A percentile compares a stretch with the other conserved stretches of the same genome.
These are phyloP conservation scores for Dasysyrphus albostriatus DNA, from an alignment of 2,888 invertebrate genomes.

Conservation along the genomic window DNA sequence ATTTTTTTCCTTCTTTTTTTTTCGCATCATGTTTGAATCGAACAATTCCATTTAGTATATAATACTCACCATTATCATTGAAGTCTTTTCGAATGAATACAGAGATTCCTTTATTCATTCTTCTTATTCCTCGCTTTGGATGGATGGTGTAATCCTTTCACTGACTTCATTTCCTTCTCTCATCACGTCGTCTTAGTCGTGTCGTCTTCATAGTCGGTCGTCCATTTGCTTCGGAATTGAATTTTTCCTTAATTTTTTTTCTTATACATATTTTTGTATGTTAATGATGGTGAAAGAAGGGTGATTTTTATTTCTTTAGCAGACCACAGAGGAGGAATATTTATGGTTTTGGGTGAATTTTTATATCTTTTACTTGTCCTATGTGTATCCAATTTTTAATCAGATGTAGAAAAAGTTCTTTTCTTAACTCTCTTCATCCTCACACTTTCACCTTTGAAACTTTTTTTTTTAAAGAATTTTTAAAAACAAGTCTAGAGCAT, in stretches of 20 bases:
- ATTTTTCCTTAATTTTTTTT: slow-evolving; percentile 41
- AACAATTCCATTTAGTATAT: slow-evolving; percentile 68
- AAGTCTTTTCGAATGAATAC: slow-evolving; percentile 47
- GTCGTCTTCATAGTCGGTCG: slow-evolving; percentile 9
- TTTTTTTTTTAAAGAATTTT: slow-evolving; percentile 20
- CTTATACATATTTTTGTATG: slow-evolving; percentile 19
- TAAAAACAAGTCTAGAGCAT: slow-evolving; percentile 59
- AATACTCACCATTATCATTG: slow-evolving; percentile 64
- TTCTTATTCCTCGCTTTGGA: neutral
- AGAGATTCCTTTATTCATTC: slow-evolving; percentile 53
- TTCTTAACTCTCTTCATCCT: neutral
- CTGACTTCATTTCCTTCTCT: slow-evolving; percentile 67
- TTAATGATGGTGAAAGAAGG: slow-evolving; percentile 31
- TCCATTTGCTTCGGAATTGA: slow-evolving; percentile 54
- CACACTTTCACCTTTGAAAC: slow-evolving; percentile 51
- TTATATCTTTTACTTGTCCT: slow-evolving; percentile 18
- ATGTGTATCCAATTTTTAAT: slow-evolving; percentile 58
- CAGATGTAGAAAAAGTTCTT: slow-evolving; percentile 41
- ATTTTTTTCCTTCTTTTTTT: slow-evolving; percentile 20
- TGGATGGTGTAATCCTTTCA: slow-evolving; percentile 55
- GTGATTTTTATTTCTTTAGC: neutral
- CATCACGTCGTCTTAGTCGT: slow-evolving; percentile 51
- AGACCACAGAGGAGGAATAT: slow-evolving; percentile 42
- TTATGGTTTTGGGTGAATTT: slow-evolving; percentile 48
- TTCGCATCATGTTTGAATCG: slow-evolving; percentile 27